Base-by-base conservation (phyloP, 2,113 vertebrate species). In the Phalacrocorax brasilianus region DNA sequence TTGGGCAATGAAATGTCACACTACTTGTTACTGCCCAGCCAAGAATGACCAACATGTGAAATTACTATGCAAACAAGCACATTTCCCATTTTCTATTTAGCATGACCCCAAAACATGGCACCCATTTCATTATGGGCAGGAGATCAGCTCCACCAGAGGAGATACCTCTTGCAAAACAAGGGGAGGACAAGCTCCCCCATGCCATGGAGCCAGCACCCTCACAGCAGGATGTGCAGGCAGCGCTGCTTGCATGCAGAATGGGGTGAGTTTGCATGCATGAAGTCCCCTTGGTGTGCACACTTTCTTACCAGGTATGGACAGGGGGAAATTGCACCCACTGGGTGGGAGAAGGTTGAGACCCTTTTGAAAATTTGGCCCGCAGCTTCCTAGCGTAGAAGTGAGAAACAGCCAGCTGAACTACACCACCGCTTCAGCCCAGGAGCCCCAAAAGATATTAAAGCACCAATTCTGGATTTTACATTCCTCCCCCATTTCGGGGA, bases 371-470 rank as follows among this genome's bases (percentile, higher is more conserved):
- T 96, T 83, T 96, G 91, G 75, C 91, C 84, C 27, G 50, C 79
- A 87, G 83, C 89, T 96, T 95, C 76, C 95, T 94, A 94, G 95
- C 84, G 93, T 94, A 94, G 80, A 97, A 96, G 93, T 80, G 86
- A 97, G 96, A 96, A 94, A 93, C 79, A 88, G 65, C 79, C 92
- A 95, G 62, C 76, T 86, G 91, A 95, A 82, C 93, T 86, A 85
- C 2, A 22, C 42, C 70, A 66, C 50, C 0, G 0, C 35, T 63
- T 58, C 24, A 8, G 3, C n/a, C 62, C 35, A 0, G 79, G 63
- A 71, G 17, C 38, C 81, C 75, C 50, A 8, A 88, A 8, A 19
- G 26, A n/a, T 6, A 6, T 12, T 5, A 32, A 27, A 74, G 63
- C 40, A 62, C 30, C 35, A 3, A 4, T 42, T 76, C 32, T 32